A percentile compares a stretch with the other conserved stretches of the same genome.
These are phyloP conservation scores for Porphyrio hochstetteri DNA, from an alignment of 2,113 vertebrate genomes.

Conservation along the genomic window DNA sequence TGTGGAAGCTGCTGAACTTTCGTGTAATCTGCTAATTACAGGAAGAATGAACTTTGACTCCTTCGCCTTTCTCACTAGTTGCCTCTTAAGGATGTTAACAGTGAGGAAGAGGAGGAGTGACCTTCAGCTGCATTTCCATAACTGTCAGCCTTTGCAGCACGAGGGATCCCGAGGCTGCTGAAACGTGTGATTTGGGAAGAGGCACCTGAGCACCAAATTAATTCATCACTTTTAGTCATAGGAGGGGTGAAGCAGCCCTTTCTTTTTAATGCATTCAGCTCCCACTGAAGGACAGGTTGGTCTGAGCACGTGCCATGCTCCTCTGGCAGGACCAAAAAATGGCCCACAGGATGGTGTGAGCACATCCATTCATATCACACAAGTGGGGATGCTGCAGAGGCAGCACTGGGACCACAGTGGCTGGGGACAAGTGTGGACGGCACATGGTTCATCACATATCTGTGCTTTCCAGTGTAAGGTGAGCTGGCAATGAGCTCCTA, in stretches of 20 bases:
- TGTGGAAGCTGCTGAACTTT: constrained; percentile 26
- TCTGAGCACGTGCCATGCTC: too few species aligned
- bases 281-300: neutral
- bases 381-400: neutral
- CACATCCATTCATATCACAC: accelerated
- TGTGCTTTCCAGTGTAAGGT: neutral
- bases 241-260: neutral
- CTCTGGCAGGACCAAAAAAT: neutral
- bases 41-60: constrained; percentile 38
- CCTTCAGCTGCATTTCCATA: neutral
- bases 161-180: neutral
- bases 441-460: accelerated
- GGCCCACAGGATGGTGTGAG: accelerated
- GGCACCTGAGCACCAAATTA: neutral
- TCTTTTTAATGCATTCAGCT: neutral
- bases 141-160: neutral
- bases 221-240: neutral
- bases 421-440: neutral
- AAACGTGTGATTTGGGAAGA: neutral
- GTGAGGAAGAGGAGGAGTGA: neutral
- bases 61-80: neutral
- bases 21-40: constrained; percentile 48
- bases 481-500: neutral
- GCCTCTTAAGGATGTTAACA: constrained; percentile 20
- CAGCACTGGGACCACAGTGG: neutral